These are phyloP conservation scores for Shinisaurus crocodilurus DNA, from an alignment of 2,113 vertebrate genomes.

Conservation along the genomic window DNA sequence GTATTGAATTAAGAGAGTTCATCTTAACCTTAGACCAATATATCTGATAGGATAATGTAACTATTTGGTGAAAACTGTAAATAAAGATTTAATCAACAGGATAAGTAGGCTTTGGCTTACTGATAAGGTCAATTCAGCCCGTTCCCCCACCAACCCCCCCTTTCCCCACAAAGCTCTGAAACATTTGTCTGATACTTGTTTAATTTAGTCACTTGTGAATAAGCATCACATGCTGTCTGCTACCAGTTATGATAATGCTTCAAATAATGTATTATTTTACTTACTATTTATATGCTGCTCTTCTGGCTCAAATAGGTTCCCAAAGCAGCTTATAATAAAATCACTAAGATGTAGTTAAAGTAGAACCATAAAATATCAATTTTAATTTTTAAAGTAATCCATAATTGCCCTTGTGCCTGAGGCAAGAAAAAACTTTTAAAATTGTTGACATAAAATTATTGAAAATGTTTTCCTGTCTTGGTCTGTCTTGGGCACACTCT, in stretches of 20 bases:
- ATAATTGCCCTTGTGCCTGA: neutral
- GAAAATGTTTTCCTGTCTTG: neutral
- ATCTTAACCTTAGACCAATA: neutral
- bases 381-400: neutral
- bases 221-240: neutral
- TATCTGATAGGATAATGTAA: neutral
- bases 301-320: neutral
- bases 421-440: neutral
- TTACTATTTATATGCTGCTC: neutral
- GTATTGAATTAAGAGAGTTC: neutral
- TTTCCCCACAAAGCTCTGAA: neutral
- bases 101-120: neutral
- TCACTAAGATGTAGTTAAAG: neutral
- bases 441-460: neutral
- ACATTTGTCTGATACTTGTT: neutral
- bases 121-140: neutral
- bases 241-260: neutral
- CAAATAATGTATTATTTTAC: neutral
- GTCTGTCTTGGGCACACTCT: neutral
- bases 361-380: neutral
- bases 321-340: too few relatives aligned
- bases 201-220: neutral
- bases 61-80: neutral
- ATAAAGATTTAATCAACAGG: neutral
- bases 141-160: too few relatives aligned